phyloP scores from a whole-genome alignment of 2,888 invertebrate genomes.

The Abrostola tripartita region DNA sequence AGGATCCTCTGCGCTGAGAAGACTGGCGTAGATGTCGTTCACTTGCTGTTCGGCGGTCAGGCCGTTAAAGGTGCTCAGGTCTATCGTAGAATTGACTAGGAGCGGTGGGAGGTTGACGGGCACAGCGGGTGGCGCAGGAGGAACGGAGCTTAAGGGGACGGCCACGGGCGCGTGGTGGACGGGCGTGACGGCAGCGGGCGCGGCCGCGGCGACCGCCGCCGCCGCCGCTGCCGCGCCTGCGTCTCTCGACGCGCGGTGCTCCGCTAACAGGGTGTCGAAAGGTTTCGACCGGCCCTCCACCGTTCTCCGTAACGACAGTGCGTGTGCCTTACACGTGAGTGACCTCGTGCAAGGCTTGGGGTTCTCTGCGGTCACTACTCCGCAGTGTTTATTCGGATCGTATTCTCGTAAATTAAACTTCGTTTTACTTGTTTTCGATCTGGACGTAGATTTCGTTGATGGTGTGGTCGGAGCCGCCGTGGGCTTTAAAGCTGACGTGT shows the following conservation, averaged over 20 bases:
- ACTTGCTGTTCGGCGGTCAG: slow-evolving; percentile 81
- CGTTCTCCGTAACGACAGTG: slow-evolving; percentile 91
- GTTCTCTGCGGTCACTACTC: slow-evolving; percentile 91
- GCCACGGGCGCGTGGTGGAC: slow-evolving; percentile 51
- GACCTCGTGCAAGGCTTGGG: slow-evolving; percentile 93
- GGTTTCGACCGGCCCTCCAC: slow-evolving; percentile 92
- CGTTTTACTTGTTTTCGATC: slow-evolving; percentile 78
- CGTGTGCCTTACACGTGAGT: slow-evolving; percentile 91
- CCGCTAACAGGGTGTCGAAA: slow-evolving; percentile 92
- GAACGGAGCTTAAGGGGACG: slow-evolving; percentile 49
- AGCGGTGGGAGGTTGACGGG: slow-evolving; percentile 72
- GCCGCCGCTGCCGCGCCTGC: slow-evolving; percentile 63
- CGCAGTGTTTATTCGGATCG: slow-evolving; percentile 95
- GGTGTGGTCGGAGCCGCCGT: slow-evolving; percentile 65
- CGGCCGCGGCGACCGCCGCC: slow-evolving; percentile 52
- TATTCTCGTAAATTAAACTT: slow-evolving; percentile 90
- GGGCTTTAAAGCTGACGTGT: slow-evolving; percentile 56
- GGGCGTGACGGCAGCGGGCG: slow-evolving; percentile 51
- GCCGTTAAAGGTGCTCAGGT: slow-evolving; percentile 76
- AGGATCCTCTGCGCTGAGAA: slow-evolving; percentile 78
- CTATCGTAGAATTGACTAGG: slow-evolving; percentile 77
- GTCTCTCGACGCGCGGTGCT: slow-evolving; percentile 91
- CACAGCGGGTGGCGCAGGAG: slow-evolving; percentile 48
- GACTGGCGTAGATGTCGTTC: slow-evolving; percentile 79
- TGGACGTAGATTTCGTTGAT: slow-evolving; percentile 68